Conservation (phyloP, 1,140 invertebrate genomes). For the Glossosoma conforme region DNA sequence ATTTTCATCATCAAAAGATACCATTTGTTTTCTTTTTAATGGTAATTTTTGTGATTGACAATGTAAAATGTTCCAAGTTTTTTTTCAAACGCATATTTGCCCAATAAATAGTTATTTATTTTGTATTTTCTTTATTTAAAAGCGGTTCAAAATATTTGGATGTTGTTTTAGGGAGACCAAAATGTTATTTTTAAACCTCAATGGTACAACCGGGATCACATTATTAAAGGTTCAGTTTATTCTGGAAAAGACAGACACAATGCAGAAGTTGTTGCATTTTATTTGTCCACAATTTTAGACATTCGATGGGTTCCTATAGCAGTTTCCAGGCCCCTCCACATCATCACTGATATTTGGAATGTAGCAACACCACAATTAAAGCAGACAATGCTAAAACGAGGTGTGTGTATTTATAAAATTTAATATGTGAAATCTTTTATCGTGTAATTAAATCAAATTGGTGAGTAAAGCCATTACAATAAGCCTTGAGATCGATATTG, state of each 20-base stretch:
- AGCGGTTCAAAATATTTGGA: too few species aligned
- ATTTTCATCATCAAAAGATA: too few species aligned
- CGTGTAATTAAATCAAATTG: background rate
- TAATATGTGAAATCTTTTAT: constrained; percentile 2
- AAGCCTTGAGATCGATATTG: too few species aligned
- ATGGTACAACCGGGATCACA: constrained; percentile 71
- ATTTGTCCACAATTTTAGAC: constrained; percentile 74
- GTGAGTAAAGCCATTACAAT: too few species aligned
- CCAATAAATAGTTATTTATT: background rate
- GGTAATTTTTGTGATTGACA: too few species aligned
- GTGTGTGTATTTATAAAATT: too few species aligned
- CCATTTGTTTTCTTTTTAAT: too few species aligned
- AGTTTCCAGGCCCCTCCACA: constrained; percentile 70
- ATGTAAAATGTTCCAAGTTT: background rate
- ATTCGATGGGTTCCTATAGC: constrained; percentile 74
- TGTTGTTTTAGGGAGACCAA: constrained; percentile 57
- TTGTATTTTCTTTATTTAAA: background rate
- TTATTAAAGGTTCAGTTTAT: constrained; percentile 78
- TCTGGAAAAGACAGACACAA: constrained; percentile 86
- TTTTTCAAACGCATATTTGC: background rate
- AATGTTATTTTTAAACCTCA: constrained; percentile 87
- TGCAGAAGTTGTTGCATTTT: constrained; percentile 94
- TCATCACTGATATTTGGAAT: constrained; percentile 67
- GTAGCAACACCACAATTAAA: constrained; percentile 62
- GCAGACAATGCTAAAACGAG: constrained; percentile 51